phyloP scores from a whole-genome alignment of 92 coral and sea anemone species.

The Galaxea fascicularis region DNA sequence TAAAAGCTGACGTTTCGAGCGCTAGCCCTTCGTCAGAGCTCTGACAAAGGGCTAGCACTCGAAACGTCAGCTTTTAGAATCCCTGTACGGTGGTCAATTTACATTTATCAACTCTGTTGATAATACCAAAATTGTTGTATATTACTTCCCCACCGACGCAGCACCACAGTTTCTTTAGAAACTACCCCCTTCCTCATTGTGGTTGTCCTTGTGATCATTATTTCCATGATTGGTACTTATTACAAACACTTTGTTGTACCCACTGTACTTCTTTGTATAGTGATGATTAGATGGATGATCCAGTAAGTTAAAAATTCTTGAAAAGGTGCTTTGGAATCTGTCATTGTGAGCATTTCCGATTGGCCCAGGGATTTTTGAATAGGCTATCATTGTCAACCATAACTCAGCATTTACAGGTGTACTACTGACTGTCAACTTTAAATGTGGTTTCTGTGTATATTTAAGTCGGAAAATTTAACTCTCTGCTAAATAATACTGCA shows the following conservation, averaged over 20 bases:
- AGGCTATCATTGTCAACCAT: not conserved
- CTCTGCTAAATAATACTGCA: not conserved
- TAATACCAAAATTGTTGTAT: too few relatives aligned
- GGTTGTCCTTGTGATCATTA: not conserved
- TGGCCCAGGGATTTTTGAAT: conserved; percentile 18
- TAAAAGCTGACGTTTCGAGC: too few relatives aligned
- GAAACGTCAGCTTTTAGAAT: too few relatives aligned
- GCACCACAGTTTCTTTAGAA: too few relatives aligned
- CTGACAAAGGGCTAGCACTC: too few relatives aligned
- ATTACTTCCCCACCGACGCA: too few relatives aligned
- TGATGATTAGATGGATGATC: conserved; percentile 56
- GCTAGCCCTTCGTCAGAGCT: too few relatives aligned
- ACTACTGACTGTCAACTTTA: too few relatives aligned
- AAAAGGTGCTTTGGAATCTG: conserved; percentile 62
- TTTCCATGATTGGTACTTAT: not conserved
- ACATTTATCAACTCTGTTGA: too few relatives aligned
- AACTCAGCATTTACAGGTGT: not conserved
- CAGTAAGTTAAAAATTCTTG: conserved; percentile 71
- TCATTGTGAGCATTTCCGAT: not conserved
- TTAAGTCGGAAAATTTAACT: not conserved
- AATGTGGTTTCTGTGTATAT: conserved; percentile 9
- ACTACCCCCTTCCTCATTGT: too few relatives aligned
- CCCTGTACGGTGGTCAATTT: too few relatives aligned
- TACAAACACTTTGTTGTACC: conserved; percentile 6
- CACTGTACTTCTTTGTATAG: conserved; percentile 29